Evolutionary conservation across 2,113 vertebrate species (phyloP).

Genomic region (Ailurus styani): DNA sequence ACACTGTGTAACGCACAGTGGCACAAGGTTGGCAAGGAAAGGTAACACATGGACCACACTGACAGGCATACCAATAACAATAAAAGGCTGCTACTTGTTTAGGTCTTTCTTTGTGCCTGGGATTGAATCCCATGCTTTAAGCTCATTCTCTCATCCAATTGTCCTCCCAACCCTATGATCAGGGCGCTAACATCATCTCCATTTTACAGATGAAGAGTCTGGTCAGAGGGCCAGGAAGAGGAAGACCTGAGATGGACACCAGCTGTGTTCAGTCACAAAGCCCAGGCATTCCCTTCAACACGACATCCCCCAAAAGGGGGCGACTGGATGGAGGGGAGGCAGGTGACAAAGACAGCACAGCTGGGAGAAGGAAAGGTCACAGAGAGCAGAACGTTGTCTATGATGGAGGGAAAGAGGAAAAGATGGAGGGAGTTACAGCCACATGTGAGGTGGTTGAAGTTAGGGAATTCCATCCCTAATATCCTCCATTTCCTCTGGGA

Average conservation of each 20-base stretch:
- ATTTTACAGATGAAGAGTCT: neutral
- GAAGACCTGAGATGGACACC: neutral
- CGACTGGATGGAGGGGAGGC: neutral
- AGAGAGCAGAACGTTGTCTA: neutral
- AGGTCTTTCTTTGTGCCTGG: neutral
- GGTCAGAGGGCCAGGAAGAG: neutral
- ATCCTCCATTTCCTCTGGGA: neutral
- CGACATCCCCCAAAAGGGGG: neutral
- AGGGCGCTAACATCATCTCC: neutral
- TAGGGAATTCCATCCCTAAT: neutral
- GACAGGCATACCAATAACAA: neutral
- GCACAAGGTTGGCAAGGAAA: neutral
- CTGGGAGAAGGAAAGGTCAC: neutral
- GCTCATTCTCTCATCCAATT: neutral
- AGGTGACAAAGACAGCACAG: neutral
- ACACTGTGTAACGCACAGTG: slow-evolving; percentile 48
- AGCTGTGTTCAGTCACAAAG: neutral
- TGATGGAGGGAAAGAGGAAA: neutral
- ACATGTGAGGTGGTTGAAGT: neutral
- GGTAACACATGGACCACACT: neutral
- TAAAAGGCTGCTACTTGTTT: neutral
- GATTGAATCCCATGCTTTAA: neutral
- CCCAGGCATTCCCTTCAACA: neutral
- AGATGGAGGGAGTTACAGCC: neutral
- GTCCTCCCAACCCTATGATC: neutral